Base-by-base conservation (phyloP, 2,888 invertebrate species). In the Azorinus chamasolen region DNA sequence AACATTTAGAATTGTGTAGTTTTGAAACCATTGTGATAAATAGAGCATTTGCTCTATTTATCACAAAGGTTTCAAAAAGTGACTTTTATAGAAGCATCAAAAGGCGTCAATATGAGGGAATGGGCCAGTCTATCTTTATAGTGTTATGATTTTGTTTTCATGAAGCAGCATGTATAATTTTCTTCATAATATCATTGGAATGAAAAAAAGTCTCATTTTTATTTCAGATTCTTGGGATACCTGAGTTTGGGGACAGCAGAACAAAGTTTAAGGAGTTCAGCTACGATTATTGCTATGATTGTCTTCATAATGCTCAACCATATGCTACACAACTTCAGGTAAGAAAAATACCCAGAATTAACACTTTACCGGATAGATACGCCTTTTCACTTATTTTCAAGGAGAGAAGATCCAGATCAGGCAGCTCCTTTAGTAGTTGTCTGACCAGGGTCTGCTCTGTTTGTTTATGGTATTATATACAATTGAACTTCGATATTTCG, bases 221-320 rank as follows among this genome's bases (percentile, higher is more conserved):
- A 46, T 75, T 82, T 20, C 72, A 90, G 90, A 83, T 87, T 12
- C 87, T 89, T 61, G 84, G 87, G 20, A 74, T 80, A 25, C 70
- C 87, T 5, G 91, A 90, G 57, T 87, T 83, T 83, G 90, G 83
- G 0, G 91, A 91, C 81, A 89, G 86, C 55, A 77, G 91, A 27
- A 87, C 90, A 54, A 68, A 89, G 32, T 77, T 88, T 58, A 90
- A 89, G 63, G 83, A 85, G 45, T 91, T 91, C 72, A 73, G 86
- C 50, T 91, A 90, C 79, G 91, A 91, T 79, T 89, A 88, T 69
- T 90, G 89, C 54, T 91, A 91, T 76, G 87, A 89, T 62, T 88
- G 88, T 25, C 83, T 79, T 46, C 79, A 69, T 6, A 76, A 83
- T 4, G 77, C 78, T 10, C 55, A 73, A 8, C 51, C 72, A 6